Evolutionary conservation across 2,888 invertebrate species (phyloP).

Genomic region (Nomada fucata): DNA sequence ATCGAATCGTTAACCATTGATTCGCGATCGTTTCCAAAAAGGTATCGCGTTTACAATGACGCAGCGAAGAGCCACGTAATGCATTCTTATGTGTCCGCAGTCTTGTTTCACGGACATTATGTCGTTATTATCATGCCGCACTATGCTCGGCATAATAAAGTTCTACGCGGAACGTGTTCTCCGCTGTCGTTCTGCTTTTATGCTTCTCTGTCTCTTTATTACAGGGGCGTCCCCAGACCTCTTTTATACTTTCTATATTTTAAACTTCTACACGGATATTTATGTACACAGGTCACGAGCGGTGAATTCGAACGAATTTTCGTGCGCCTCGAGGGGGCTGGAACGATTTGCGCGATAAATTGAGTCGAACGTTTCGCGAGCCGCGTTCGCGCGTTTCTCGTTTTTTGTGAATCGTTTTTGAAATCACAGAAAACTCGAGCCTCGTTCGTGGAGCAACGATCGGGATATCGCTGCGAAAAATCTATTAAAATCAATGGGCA

Average conservation of each 20-base stretch:
- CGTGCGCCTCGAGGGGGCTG: too few species aligned
- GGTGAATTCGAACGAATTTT: background rate
- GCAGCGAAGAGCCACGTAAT: constrained; percentile 30
- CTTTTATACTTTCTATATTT: background rate
- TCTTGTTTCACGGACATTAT: constrained; percentile 39
- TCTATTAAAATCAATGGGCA: constrained; percentile 7
- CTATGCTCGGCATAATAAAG: constrained; percentile 29
- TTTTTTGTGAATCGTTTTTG: background rate
- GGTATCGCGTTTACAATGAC: constrained; percentile 27
- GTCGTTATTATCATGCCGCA: constrained; percentile 36
- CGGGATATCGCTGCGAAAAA: background rate
- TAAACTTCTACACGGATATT: background rate
- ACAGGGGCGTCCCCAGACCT: background rate
- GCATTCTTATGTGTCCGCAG: constrained; percentile 37
- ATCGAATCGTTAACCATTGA: background rate
- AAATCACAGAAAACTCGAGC: background rate
- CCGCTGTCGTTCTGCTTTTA: constrained; percentile 2
- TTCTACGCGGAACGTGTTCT: constrained; percentile 9
- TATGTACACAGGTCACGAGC: background rate
- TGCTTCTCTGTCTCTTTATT: background rate
- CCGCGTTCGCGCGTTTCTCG: background rate
- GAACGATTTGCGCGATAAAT: background rate
- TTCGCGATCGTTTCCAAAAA: constrained; percentile 18
- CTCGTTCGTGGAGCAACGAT: background rate
- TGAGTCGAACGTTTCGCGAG: too few species aligned